These are phyloP conservation scores for Halotydeus destructor DNA, from an alignment of 1,140 invertebrate genomes.

Conservation along the genomic window DNA sequence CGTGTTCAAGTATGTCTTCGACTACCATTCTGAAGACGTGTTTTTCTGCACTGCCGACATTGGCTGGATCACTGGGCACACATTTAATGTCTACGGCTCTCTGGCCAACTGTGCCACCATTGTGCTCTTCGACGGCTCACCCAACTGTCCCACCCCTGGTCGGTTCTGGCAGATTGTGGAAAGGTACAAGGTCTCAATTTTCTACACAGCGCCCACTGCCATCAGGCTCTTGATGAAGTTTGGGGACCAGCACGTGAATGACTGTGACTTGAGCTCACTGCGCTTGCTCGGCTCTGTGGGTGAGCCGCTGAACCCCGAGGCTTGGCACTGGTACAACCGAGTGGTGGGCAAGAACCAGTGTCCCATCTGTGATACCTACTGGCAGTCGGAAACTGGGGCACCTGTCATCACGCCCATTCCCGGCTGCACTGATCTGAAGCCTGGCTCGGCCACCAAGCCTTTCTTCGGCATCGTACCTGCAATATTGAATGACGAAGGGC, in stretches of 20 bases:
- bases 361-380: constrained; percentile 91
- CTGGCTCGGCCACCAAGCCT: constrained; percentile 82
- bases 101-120: constrained; percentile 69
- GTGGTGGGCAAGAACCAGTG: constrained; percentile 44
- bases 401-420: constrained; percentile 77
- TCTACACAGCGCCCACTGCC: constrained; percentile 96
- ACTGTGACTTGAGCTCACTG: constrained; percentile 29
- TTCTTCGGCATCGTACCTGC: constrained; percentile 85
- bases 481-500: constrained; percentile 67
- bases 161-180: constrained; percentile 79
- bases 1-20: constrained; percentile 83
- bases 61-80: constrained; percentile 95
- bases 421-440: constrained; percentile 82
- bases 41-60: constrained; percentile 96
- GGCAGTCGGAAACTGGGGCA: constrained; percentile 93
- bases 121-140: constrained; percentile 78
- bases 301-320: constrained; percentile 92
- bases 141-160: constrained; percentile 51
- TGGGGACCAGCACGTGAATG: constrained; percentile 33
- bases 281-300: constrained; percentile 79
- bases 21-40: constrained; percentile 70
- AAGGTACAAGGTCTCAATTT: constrained; percentile 83
- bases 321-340: constrained; percentile 91
- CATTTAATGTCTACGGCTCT: constrained; percentile 84
- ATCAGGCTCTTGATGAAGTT: constrained; percentile 84